These are phyloP conservation scores for Pelecanoides urinatrix DNA, from an alignment of 2,113 vertebrate species.

Conservation along the genomic window DNA sequence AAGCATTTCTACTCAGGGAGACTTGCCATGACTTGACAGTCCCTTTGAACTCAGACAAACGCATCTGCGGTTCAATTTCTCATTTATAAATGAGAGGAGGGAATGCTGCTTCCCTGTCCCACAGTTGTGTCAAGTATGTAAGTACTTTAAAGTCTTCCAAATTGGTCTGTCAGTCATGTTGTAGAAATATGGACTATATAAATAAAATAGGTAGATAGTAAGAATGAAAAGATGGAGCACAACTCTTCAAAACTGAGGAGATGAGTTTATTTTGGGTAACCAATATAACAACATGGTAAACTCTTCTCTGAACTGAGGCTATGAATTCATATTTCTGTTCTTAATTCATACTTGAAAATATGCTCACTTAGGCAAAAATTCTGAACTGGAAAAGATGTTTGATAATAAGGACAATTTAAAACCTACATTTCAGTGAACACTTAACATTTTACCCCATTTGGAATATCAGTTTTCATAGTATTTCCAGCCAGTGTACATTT, in stretches of 20 bases:
- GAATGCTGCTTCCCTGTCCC: not conserved
- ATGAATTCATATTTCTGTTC: not conserved
- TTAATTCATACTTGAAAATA: not conserved
- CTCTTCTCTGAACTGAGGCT: not conserved
- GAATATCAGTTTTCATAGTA: slow-evolving; percentile 27
- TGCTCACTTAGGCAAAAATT: not conserved
- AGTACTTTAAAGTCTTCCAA: not conserved
- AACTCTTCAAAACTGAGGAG: not conserved
- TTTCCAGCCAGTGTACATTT: slow-evolving; percentile 17
- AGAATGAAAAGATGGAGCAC: not conserved
- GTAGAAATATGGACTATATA: not conserved
- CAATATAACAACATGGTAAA: not conserved
- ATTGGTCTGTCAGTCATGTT: not conserved
- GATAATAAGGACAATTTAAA: slow-evolving; percentile 8
- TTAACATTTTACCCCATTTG: not conserved
- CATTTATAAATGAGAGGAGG: not conserved
- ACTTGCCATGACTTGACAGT: not conserved
- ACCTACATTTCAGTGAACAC: not conserved
- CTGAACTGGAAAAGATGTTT: not conserved
- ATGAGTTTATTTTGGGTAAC: not conserved
- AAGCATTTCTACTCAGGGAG: not conserved
- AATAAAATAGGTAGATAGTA: not conserved
- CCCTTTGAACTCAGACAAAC: not conserved
- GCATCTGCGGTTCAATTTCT: not conserved
- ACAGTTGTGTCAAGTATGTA: not conserved